A percentile compares a stretch with the other conserved stretches of the same genome.
phyloP scores from a whole-genome alignment of 2,888 invertebrate species.

The Congeria kusceri region DNA sequence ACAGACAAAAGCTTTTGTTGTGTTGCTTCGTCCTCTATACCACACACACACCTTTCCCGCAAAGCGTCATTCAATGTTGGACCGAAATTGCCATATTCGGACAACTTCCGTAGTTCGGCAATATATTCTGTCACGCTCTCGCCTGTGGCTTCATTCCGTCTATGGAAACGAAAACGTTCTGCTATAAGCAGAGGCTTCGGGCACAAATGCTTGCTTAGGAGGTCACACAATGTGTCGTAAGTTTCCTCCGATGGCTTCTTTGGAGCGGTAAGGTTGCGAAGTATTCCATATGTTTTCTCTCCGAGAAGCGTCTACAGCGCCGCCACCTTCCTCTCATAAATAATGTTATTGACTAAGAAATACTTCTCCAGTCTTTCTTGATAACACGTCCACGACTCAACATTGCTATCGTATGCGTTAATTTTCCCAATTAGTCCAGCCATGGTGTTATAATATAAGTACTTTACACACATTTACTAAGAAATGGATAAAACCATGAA shows the following conservation, averaged over 20 bases:
- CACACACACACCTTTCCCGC: conserved; percentile 59
- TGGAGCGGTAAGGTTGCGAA: conserved; percentile 38
- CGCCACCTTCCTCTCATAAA: conserved; percentile 25
- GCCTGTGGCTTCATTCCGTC: conserved; percentile 40
- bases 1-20: conserved; percentile 35
- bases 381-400: conserved; percentile 24
- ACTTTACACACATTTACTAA: too few species aligned
- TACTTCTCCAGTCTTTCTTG: conserved; percentile 27
- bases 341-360: too few species aligned
- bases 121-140: conserved; percentile 56
- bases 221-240: conserved; percentile 34
- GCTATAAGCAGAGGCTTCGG: conserved; percentile 55
- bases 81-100: conserved; percentile 55
- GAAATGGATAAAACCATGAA: too few species aligned
- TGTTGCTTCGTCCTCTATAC: conserved; percentile 28
- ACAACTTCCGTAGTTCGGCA: conserved; percentile 15
- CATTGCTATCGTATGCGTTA: conserved; percentile 13
- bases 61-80: conserved; percentile 43
- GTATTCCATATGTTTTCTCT: conserved; percentile 33
- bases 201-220: conserved; percentile 39
- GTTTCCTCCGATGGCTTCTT: conserved; percentile 13
- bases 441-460: neutral
- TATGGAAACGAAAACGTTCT: conserved; percentile 50
- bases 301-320: conserved; percentile 51
- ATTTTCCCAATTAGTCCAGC: conserved; percentile 26